Evolutionary conservation across 2,888 invertebrate genomes (phyloP).

Genomic region (Neria commutata): DNA sequence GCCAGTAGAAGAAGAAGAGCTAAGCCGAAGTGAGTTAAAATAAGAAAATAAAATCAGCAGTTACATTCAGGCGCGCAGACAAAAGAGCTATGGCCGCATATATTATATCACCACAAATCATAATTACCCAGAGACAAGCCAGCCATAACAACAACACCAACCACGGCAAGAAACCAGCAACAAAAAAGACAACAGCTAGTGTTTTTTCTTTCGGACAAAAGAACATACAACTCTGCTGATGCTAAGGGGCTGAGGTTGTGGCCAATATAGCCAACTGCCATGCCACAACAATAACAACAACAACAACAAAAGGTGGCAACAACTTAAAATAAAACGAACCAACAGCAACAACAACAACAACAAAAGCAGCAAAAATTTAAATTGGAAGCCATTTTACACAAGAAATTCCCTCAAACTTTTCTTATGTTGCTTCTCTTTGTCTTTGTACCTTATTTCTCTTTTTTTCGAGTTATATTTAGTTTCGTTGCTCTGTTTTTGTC

Average conservation of each 20-base stretch:
- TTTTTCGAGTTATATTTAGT: not conserved
- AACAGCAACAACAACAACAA: constrained; percentile 9
- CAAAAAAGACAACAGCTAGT: constrained; percentile 6
- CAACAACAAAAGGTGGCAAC: constrained; percentile 11
- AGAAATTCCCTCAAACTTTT: not conserved
- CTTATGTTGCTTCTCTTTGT: not conserved
- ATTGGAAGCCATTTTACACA: constrained; percentile 34
- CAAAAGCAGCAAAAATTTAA: constrained; percentile 21
- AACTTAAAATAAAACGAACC: constrained; percentile 19
- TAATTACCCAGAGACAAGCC: constrained; percentile 40
- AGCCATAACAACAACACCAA: constrained; percentile 22
- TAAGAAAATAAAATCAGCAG: constrained; percentile 3
- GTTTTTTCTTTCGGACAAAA: too few relatives aligned
- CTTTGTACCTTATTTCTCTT: not conserved
- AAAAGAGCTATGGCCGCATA: constrained; percentile 22
- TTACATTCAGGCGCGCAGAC: constrained; percentile 11
- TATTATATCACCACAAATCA: constrained; percentile 42
- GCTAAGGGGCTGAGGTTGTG: too few relatives aligned
- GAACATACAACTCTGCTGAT: not conserved
- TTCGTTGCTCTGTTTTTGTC: not conserved
- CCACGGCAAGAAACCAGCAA: constrained; percentile 5
- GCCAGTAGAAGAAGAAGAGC: too few relatives aligned
- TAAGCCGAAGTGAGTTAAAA: constrained; percentile 18
- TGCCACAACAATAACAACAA: constrained; percentile 17
- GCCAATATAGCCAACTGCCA: constrained; percentile 16